phyloP scores from a whole-genome alignment of 2,797 vertebrate genomes.

The Lemur catta region DNA sequence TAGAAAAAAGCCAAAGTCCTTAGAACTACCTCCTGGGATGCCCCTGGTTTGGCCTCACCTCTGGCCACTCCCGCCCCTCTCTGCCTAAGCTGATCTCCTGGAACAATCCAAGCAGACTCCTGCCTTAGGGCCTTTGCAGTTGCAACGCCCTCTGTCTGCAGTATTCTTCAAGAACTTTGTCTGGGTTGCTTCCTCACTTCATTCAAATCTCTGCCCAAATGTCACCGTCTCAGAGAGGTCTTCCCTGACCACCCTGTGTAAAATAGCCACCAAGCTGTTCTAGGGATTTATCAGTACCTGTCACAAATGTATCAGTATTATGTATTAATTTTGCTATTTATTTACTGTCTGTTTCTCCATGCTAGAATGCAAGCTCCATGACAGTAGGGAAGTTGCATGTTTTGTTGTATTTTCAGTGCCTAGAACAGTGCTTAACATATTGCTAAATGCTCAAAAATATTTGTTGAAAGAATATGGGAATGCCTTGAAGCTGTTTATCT shows the following conservation, averaged over 20 bases:
- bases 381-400: neutral
- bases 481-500: neutral
- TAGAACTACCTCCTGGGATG: neutral
- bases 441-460: neutral
- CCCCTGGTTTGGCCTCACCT: neutral
- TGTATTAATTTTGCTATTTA: neutral
- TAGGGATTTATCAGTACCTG: neutral
- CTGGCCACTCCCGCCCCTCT: neutral
- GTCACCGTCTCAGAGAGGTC: neutral
- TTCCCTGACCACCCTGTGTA: neutral
- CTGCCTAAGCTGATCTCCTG: neutral
- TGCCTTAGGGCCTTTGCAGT: neutral
- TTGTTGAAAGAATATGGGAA: neutral
- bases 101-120: neutral
- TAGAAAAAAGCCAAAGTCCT: constrained; percentile 18
- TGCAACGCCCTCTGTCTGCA: neutral
- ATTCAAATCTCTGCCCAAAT: neutral
- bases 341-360: neutral
- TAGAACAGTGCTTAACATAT: neutral
- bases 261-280: neutral
- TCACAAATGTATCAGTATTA: no score
- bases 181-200: neutral
- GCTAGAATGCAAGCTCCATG: neutral
- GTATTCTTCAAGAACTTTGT: neutral
- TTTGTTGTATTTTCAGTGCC: neutral